Percentiles rank a stretch among this genome's conserved stretches.
Evolutionary conservation across 2,113 vertebrate species (phyloP).

Genomic region (Nerophis ophidion): DNA sequence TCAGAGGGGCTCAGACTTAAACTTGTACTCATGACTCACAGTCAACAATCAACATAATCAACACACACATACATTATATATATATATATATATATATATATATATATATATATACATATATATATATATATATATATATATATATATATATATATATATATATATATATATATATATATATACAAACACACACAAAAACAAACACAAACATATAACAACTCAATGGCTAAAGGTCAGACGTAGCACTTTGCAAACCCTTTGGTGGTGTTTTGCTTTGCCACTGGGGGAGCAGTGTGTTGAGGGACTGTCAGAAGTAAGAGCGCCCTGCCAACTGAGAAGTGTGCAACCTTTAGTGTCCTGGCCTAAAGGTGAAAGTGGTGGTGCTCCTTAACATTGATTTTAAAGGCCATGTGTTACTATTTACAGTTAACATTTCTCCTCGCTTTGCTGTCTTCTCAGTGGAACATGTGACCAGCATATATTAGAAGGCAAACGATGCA

Average conservation of each 20-base stretch:
- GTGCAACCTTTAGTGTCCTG: slow-evolving; percentile 70
- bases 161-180: too few relatives aligned
- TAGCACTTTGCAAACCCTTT: slow-evolving; percentile 51
- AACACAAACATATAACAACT: slow-evolving; percentile 17
- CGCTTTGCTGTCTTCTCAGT: slow-evolving; percentile 47
- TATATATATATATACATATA: background rate
- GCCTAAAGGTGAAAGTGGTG: slow-evolving; percentile 34
- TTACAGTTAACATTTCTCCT: slow-evolving; percentile 66
- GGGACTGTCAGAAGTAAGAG: slow-evolving; percentile 65
- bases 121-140: slow-evolving; percentile 11
- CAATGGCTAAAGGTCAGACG: slow-evolving; percentile 66
- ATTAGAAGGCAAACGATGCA: slow-evolving; percentile 30
- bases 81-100: slow-evolving; percentile 6
- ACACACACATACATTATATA: slow-evolving; percentile 18
- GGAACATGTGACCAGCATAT: slow-evolving; percentile 51
- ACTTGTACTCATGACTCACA: slow-evolving; percentile 43
- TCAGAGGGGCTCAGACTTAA: slow-evolving; percentile 35
- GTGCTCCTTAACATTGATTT: slow-evolving; percentile 55
- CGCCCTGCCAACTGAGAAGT: slow-evolving; percentile 53
- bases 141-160: too few relatives aligned
- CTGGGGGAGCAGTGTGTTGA: slow-evolving; percentile 47
- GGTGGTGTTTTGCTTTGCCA: slow-evolving; percentile 44
- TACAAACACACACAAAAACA: slow-evolving; percentile 15
- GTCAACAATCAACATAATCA: slow-evolving; percentile 28
- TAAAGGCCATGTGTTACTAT: slow-evolving; percentile 70